These are phyloP conservation scores for Mormyrus hasselquistii DNA, from an alignment of 2,797 vertebrate genomes.

Conservation along the genomic window DNA sequence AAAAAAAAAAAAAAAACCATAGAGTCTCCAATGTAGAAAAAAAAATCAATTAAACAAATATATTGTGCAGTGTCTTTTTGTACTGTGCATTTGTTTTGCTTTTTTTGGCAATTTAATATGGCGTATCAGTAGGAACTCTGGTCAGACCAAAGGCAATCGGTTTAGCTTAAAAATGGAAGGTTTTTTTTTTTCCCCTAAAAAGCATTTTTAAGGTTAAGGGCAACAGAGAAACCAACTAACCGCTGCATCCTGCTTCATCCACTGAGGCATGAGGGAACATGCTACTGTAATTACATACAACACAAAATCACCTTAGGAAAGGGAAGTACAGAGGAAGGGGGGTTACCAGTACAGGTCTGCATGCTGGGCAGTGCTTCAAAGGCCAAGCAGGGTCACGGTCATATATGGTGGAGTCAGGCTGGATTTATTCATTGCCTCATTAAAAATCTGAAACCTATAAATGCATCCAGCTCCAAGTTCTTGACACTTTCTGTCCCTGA, in stretches of 20 bases:
- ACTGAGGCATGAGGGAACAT: conserved; percentile 1
- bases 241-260: not conserved
- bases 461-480: not conserved
- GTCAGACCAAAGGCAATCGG: not conserved
- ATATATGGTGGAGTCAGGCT: not conserved
- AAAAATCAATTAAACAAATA: not conserved
- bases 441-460: not conserved
- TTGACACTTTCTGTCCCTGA: not conserved
- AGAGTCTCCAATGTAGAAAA: not conserved
- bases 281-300: conserved; percentile 4
- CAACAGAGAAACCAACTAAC: not conserved
- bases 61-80: not conserved
- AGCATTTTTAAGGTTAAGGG: not conserved
- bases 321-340: not conserved
- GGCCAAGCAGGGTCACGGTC: not conserved
- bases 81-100: not conserved
- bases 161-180: not conserved
- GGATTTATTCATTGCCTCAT: not conserved
- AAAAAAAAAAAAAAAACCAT: not conserved
- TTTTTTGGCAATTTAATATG: not conserved
- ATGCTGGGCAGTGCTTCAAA: not conserved
- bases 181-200: not conserved
- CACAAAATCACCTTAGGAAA: not conserved
- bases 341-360: not conserved
- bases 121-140: not conserved